phyloP scores from a whole-genome alignment of 2,888 invertebrate genomes.

The Gymnoscelis rufifasciata region DNA sequence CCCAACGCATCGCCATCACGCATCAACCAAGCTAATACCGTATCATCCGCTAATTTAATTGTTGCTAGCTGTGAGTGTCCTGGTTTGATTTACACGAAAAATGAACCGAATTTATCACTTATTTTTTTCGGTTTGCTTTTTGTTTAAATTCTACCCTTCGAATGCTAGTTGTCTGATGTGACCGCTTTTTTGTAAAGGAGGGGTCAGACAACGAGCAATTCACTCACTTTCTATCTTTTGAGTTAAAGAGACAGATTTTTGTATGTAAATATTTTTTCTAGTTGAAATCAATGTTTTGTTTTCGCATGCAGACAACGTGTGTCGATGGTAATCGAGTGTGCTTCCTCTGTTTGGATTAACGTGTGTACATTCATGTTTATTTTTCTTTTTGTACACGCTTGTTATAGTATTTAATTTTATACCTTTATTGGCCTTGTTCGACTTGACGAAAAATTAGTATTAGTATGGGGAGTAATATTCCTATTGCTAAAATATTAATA shows the following conservation, averaged over 20 bases:
- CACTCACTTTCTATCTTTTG: constrained; percentile 35
- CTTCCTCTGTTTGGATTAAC: constrained; percentile 13
- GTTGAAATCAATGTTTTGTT: constrained; percentile 23
- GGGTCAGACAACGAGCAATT: constrained; percentile 43
- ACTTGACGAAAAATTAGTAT: no score
- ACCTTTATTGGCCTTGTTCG: not conserved
- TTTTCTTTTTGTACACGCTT: constrained; percentile 7
- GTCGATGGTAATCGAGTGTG: constrained; percentile 10
- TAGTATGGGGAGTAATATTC: no score
- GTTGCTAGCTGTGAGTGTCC: constrained; percentile 82
- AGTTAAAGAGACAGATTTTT: constrained; percentile 7
- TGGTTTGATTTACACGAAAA: constrained; percentile 59
- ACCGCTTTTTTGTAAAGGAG: constrained; percentile 18
- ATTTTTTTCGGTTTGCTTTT: constrained; percentile 50
- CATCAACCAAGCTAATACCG: constrained; percentile 72
- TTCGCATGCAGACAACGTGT: constrained; percentile 21
- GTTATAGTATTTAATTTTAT: not conserved
- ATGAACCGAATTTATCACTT: constrained; percentile 44
- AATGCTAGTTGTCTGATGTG: constrained; percentile 46
- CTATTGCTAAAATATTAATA: no score
- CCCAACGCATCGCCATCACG: constrained; percentile 76
- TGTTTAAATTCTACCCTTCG: constrained; percentile 45
- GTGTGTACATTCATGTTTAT: not conserved
- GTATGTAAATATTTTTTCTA: constrained; percentile 17
- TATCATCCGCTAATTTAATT: constrained; percentile 78